A percentile compares a stretch with the other conserved stretches of the same genome.
These are phyloP conservation scores for Nanorana parkeri DNA, from an alignment of 2,113 vertebrate genomes.

Conservation along the genomic window DNA sequence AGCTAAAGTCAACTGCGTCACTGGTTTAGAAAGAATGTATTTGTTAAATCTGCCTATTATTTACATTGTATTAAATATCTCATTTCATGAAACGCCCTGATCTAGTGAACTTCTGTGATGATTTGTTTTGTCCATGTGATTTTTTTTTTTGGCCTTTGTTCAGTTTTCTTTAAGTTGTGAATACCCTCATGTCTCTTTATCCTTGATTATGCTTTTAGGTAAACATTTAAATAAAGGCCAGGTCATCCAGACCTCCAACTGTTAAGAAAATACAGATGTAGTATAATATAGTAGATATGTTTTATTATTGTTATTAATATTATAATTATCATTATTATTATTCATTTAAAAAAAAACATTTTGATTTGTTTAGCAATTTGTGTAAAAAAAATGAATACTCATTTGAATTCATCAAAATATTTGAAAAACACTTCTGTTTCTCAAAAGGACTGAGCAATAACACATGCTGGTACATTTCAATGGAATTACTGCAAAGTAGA, in stretches of 20 bases:
- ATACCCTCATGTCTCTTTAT: background rate
- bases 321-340: too few species aligned
- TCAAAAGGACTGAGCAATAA: background rate
- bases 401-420: conserved; percentile 15
- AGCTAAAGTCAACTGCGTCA: background rate
- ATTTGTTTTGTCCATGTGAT: background rate
- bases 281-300: too few species aligned
- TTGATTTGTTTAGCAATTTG: conserved; percentile 3
- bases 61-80: background rate
- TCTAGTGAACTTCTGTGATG: background rate
- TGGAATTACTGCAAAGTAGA: too few species aligned
- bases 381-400: conserved; percentile 15
- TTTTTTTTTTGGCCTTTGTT: background rate
- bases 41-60: background rate
- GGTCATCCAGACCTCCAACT: too few species aligned
- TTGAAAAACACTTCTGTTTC: background rate
- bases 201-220: background rate
- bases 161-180: background rate
- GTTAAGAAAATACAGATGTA: too few species aligned
- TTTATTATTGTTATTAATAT: too few species aligned
- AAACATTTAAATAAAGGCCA: background rate
- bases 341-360: background rate
- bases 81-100: background rate
- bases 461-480: background rate
- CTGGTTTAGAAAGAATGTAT: background rate